These are phyloP conservation scores for Typhlomys cinereus DNA, from an alignment of 2,113 vertebrate genomes.

Conservation along the genomic window DNA sequence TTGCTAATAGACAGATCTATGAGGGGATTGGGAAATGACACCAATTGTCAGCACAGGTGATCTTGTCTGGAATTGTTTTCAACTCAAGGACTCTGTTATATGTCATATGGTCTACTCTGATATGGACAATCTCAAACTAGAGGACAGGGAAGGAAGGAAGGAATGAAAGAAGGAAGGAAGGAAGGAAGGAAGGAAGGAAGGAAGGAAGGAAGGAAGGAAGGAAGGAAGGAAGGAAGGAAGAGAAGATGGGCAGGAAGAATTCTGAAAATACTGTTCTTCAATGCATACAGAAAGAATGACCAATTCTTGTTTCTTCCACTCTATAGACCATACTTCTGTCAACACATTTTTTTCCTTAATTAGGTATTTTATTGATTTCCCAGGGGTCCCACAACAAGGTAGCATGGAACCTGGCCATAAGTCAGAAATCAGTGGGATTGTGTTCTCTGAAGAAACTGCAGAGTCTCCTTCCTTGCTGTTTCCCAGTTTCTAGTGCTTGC, in stretches of 20 bases:
- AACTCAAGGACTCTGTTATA: neutral
- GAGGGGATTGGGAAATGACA: neutral
- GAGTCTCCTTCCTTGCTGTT: neutral
- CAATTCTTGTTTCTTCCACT: neutral
- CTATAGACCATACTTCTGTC: neutral
- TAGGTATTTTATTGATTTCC: neutral
- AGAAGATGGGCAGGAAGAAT: too few relatives aligned
- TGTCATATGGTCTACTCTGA: neutral
- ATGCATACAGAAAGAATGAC: neutral
- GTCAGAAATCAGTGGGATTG: neutral
- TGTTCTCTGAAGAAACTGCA: neutral
- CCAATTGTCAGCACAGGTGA: neutral
- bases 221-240: too few relatives aligned
- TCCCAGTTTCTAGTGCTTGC: neutral
- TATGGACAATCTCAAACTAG: neutral
- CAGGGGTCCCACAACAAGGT: neutral
- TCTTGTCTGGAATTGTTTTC: constrained; percentile 11
- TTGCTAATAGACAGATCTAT: neutral
- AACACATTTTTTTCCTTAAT: neutral
- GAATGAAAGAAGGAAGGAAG: neutral
- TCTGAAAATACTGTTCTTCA: neutral
- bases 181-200: neutral
- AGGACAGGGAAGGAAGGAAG: neutral
- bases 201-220: neutral
- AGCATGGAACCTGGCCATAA: neutral